Conservation (phyloP, 2,888 invertebrate genomes). For the Drosophila phalerata region DNA sequence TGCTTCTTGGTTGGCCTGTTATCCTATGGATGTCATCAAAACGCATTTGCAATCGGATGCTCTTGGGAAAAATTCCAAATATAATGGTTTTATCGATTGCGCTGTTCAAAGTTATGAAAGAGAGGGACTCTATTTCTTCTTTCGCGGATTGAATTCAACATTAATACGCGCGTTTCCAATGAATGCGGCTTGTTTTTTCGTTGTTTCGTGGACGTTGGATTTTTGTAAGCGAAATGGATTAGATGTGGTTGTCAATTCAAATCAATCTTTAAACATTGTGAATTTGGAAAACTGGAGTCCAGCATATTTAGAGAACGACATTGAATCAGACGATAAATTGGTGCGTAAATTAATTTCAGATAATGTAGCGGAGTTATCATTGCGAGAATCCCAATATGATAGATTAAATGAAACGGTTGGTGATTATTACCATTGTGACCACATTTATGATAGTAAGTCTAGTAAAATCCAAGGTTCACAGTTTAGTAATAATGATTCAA, state of each 20-base stretch:
- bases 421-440: slow-evolving; percentile 34
- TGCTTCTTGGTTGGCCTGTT: slow-evolving; percentile 93
- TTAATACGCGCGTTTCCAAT: slow-evolving; percentile 95
- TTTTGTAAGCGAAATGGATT: slow-evolving; percentile 52
- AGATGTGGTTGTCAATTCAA: slow-evolving; percentile 42
- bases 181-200: slow-evolving; percentile 96
- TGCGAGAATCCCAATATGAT: slow-evolving; percentile 26
- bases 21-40: slow-evolving; percentile 96
- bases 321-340: slow-evolving; percentile 45
- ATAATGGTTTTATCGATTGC: slow-evolving; percentile 91
- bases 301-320: slow-evolving; percentile 29
- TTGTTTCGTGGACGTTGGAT: slow-evolving; percentile 91
- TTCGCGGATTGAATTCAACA: slow-evolving; percentile 92
- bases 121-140: slow-evolving; percentile 91
- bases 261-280: slow-evolving; percentile 48
- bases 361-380: slow-evolving; percentile 8
- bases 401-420: not conserved
- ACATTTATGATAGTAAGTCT: slow-evolving; percentile 27
- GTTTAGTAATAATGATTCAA: slow-evolving; percentile 26
- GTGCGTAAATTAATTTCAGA: slow-evolving; percentile 63
- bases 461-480: slow-evolving; percentile 18
- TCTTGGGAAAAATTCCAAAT: slow-evolving; percentile 86
- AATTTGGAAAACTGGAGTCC: slow-evolving; percentile 56
- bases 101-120: slow-evolving; percentile 88
- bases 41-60: slow-evolving; percentile 93